Base-by-base conservation (phyloP, 2,797 vertebrate species). In the Cynopterus sphinx region DNA sequence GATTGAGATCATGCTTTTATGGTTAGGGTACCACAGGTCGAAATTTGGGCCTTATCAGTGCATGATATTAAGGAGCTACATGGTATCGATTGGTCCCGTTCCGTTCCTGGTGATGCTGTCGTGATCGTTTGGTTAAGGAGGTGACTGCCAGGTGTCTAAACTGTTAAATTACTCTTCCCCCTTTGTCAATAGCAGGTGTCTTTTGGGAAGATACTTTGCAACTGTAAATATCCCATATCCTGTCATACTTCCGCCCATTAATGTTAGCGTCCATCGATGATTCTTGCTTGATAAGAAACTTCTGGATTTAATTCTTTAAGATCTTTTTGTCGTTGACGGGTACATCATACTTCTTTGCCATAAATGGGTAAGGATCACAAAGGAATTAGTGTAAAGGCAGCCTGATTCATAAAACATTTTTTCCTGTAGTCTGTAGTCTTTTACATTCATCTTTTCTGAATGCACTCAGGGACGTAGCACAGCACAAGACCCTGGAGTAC, bases 311-410 rank as follows among this genome's bases (percentile, higher is more conserved):
- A 82, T 86, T 78, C 28, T 63, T 85, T 49, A 87, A 21, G 8
- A 79, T 61, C 46, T 70, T 94, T 81, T 91, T 73, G 17, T 81
- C 90, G 21, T 83, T 77, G 13, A 83, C 26, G 59, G 46, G 11
- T 36, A 36, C 9, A 33, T 33, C 41, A 11, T 16, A 22, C 84
- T 86, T 92, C 36, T 93, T 93, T 95, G 21, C 92, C 57, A 70
- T 43, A 77, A 78, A 15, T 86, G 26, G 19, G 51, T 87, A 78
- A 86, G 53, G 59, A 73, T 77, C 39, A 46, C 4, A 74, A 90
- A 89, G n/a, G 51, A 95, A 93, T 96, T 91, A 67, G 75, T 83
- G 15, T 89, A 74, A 96, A 65, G 33, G 28, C 39, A 94, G n/a
- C 4, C 33, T 78, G 83, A 68, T 68, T 67, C 41, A 51, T 90